A percentile compares a stretch with the other conserved stretches of the same genome.
phyloP scores from a whole-genome alignment of 2,888 invertebrate species.

The Hirtodrosophila confusa region DNA sequence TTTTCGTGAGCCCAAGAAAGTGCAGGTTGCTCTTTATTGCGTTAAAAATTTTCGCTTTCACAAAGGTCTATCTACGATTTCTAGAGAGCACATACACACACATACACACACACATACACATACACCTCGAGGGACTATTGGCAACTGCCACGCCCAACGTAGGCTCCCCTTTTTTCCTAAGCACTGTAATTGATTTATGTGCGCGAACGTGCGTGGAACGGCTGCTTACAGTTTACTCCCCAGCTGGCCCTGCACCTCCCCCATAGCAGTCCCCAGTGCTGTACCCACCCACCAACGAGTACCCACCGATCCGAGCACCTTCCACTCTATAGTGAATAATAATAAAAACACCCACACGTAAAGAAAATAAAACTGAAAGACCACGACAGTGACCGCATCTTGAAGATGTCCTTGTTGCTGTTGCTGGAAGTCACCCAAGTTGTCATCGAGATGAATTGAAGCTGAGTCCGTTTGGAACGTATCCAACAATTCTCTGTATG shows the following conservation, averaged over 20 bases:
- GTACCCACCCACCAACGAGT: background rate
- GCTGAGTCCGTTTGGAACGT: conserved; percentile 4
- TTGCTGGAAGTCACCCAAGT: conserved; percentile 6
- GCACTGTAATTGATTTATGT: conserved; percentile 76
- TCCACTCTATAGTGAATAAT: conserved; percentile 1
- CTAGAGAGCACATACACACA: background rate
- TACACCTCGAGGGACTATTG: conserved; percentile 32
- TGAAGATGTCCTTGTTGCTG: conserved; percentile 16
- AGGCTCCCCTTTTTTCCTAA: conserved; percentile 23
- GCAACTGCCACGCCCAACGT: conserved; percentile 31
- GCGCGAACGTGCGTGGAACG: conserved; percentile 71
- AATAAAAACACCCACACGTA: conserved; percentile 2
- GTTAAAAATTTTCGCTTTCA: conserved; percentile 70
- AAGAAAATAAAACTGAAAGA: conserved; percentile 11
- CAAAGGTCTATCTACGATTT: conserved; percentile 55
- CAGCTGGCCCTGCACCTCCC: background rate
- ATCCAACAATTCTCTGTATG: background rate
- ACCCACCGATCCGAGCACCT: background rate
- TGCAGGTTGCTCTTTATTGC: conserved; percentile 71
- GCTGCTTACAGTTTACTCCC: conserved; percentile 56
- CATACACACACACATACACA: conserved; percentile 10
- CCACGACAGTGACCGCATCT: conserved; percentile 31
- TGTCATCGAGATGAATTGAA: background rate
- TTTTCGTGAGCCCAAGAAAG: conserved; percentile 61
- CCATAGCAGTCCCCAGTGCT: background rate